These are phyloP conservation scores for Dolichallabes microphthalmus DNA, from an alignment of 2,113 vertebrate species.

Conservation along the genomic window DNA sequence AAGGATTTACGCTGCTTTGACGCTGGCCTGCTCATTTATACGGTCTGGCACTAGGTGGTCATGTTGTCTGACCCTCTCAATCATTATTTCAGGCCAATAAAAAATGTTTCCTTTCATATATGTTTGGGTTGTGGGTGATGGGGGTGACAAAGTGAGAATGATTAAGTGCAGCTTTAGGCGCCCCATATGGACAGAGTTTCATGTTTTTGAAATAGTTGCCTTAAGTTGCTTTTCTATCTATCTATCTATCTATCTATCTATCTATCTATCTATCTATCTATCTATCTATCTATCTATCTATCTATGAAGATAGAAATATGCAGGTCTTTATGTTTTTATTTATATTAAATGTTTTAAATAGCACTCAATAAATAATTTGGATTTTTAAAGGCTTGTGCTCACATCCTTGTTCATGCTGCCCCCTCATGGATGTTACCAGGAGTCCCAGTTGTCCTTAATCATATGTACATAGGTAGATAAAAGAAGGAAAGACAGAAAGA, in stretches of 20 bases:
- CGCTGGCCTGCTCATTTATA: conserved; percentile 65
- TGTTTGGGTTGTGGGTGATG: conserved; percentile 58
- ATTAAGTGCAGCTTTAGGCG: conserved; percentile 43
- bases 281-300: no score
- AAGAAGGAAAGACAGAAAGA: neutral
- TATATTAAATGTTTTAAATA: neutral
- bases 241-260: no score
- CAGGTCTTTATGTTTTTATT: neutral
- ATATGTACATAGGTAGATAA: neutral
- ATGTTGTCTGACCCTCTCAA: conserved; percentile 67
- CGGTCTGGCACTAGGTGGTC: conserved; percentile 65
- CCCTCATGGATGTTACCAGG: conserved; percentile 62
- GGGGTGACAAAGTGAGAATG: conserved; percentile 57
- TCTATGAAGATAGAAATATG: neutral
- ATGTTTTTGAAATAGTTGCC: neutral
- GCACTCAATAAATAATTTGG: neutral
- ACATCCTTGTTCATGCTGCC: conserved; percentile 58
- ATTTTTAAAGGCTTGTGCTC: neutral
- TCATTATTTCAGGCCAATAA: conserved; percentile 69
- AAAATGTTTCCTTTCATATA: conserved; percentile 59
- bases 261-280: no score
- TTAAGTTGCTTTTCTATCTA: neutral
- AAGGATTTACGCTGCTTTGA: conserved; percentile 70
- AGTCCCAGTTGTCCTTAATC: neutral
- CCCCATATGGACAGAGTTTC: conserved; percentile 2